Evolutionary conservation across 2,797 vertebrate genomes (phyloP).

Genomic region (Lagorchestes hirsutus): DNA sequence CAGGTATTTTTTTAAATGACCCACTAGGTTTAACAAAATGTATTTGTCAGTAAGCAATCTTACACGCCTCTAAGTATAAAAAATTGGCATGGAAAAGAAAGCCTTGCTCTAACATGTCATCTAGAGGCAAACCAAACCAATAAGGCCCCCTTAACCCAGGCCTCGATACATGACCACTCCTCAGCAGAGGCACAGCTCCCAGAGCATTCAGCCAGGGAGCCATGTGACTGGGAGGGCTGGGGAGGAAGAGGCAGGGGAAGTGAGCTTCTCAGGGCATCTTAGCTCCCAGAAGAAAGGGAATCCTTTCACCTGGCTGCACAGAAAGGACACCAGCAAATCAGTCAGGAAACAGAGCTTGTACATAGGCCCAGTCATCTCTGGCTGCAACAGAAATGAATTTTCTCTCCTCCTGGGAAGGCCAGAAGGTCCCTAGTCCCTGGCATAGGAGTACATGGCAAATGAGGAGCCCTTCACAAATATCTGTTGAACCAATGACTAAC

Average conservation of each 20-base stretch:
- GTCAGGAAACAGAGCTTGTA: not conserved
- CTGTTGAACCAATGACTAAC: too few relatives aligned
- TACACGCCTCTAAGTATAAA: not conserved
- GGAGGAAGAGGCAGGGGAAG: not conserved
- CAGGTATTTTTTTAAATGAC: not conserved
- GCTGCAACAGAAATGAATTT: not conserved
- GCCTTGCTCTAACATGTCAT: fast-evolving
- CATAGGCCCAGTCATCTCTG: too few relatives aligned
- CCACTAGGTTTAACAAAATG: not conserved
- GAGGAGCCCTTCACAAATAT: not conserved
- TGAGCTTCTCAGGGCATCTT: too few relatives aligned
- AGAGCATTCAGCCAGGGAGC: not conserved
- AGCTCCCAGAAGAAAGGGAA: not conserved
- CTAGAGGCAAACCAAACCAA: too few relatives aligned
- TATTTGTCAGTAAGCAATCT: not conserved
- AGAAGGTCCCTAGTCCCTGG: not conserved
- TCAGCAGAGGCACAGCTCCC: too few relatives aligned
- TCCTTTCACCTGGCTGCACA: too few relatives aligned
- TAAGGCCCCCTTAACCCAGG: too few relatives aligned
- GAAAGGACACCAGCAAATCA: too few relatives aligned
- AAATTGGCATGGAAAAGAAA: not conserved
- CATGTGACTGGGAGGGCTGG: too few relatives aligned
- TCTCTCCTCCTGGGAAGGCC: not conserved
- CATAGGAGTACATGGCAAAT: not conserved
- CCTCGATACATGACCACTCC: too few relatives aligned